Evolutionary conservation across 2,888 invertebrate species (phyloP).

Genomic region (Deilephila elpenor): DNA sequence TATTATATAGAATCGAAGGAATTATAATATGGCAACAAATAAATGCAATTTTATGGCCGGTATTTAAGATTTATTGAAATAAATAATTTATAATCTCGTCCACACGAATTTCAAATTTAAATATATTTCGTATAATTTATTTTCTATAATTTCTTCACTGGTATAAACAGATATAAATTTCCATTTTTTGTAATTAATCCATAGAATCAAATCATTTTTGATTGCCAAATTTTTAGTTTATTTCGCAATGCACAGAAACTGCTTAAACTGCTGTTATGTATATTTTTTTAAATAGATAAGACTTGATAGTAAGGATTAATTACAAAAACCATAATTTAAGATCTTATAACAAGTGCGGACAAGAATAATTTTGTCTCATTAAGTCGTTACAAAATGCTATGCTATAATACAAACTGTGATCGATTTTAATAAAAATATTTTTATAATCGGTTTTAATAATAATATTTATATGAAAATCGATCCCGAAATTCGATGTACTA

Average conservation of each 20-base stretch:
- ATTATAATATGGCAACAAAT: conserved; percentile 40
- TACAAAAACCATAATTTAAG: conserved; percentile 12
- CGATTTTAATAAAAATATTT: conserved; percentile 5
- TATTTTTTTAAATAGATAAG: neutral
- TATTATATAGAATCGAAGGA: conserved; percentile 3
- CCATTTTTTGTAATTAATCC: conserved; percentile 20
- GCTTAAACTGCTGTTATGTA: no score
- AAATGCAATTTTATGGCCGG: conserved; percentile 41
- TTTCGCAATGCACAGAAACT: neutral
- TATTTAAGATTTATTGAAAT: conserved; percentile 20
- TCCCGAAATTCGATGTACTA: neutral
- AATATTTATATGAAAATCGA: conserved; percentile 11
- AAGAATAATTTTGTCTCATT: neutral
- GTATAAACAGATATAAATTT: neutral
- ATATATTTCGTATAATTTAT: neutral
- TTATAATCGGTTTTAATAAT: conserved; percentile 1
- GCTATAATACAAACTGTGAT: neutral
- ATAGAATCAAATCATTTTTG: neutral
- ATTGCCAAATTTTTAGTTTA: no score
- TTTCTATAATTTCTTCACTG: neutral
- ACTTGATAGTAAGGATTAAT: conserved; percentile 10
- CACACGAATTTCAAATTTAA: neutral
- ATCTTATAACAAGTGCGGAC: neutral
- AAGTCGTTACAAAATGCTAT: conserved; percentile 3
- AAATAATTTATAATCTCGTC: conserved; percentile 22